These are phyloP conservation scores for Cryptus armator DNA, from an alignment of 2,888 invertebrate genomes.

Conservation along the genomic window DNA sequence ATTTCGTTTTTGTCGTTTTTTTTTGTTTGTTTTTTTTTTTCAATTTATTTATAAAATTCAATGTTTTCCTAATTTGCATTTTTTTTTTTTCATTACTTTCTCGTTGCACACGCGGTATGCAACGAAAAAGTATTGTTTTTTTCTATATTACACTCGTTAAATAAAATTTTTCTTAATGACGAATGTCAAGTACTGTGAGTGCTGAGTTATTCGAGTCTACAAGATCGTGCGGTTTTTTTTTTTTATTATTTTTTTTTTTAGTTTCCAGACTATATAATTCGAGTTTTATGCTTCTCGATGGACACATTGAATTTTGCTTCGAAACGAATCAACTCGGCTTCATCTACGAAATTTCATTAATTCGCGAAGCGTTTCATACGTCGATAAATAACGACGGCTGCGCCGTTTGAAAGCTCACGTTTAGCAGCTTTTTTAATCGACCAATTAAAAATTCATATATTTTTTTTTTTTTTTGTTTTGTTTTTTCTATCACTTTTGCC, in stretches of 20 bases:
- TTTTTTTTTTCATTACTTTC: background rate
- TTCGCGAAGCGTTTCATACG: conserved; percentile 6
- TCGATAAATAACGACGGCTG: background rate
- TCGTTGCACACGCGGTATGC: too few species aligned
- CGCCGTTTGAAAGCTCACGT: conserved; percentile 42
- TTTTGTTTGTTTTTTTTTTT: too few species aligned
- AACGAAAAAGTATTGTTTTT: background rate
- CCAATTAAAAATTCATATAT: conserved; percentile 22
- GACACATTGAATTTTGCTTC: conserved; percentile 49
- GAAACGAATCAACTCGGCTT: conserved; percentile 32
- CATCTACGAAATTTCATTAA: background rate
- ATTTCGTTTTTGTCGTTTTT: background rate
- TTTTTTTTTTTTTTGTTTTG: too few species aligned
- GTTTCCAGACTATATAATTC: conserved; percentile 42
- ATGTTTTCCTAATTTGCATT: conserved; percentile 44
- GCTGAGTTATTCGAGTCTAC: conserved; percentile 50
- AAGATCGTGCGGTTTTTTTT: conserved; percentile 37
- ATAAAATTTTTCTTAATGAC: conserved; percentile 30
- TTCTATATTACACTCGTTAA: conserved; percentile 39
- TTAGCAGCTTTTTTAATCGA: conserved; percentile 16
- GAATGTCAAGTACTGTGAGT: conserved; percentile 47
- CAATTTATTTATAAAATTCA: conserved; percentile 46
- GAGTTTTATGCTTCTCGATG: conserved; percentile 24
- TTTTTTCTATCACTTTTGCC: conserved; percentile 42
- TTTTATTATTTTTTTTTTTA: conserved; percentile 16